Conservation (phyloP, 2,113 vertebrate genomes). For the Nesoenas mayeri region DNA sequence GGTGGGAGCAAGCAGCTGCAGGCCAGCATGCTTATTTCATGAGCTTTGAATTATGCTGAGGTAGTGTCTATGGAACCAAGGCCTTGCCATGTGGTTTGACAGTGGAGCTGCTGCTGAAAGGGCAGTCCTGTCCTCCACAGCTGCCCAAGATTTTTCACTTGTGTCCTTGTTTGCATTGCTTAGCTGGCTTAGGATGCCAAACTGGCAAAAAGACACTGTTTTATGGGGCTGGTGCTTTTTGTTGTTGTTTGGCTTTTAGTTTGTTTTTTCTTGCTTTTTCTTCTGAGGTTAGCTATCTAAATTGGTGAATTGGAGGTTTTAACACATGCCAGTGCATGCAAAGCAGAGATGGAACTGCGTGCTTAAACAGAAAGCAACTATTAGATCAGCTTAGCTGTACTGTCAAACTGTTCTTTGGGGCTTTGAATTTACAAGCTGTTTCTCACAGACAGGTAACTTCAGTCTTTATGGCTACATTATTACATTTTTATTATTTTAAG, state of each 20-base stretch:
- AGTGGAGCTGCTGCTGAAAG: background rate
- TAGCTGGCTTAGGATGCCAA: background rate
- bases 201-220: background rate
- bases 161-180: background rate
- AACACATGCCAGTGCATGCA: fast-evolving
- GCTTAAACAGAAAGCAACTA: background rate
- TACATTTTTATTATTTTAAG: background rate
- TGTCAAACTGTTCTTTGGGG: background rate
- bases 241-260: background rate
- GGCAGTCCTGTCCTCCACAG: background rate
- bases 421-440: too few species aligned
- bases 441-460: background rate
- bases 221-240: background rate
- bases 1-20: background rate
- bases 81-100: background rate
- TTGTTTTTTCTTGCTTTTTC: background rate
- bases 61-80: background rate
- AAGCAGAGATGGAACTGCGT: background rate
- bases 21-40: background rate
- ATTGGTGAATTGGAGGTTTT: background rate
- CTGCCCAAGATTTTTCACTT: background rate
- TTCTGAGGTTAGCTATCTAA: background rate
- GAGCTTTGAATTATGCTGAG: background rate
- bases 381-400: background rate
- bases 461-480: background rate